These are phyloP conservation scores for Halisarca cf. caerulea DNA, from an alignment of 37 sponge, comb jelly and placozoan species.

Conservation along the genomic window DNA sequence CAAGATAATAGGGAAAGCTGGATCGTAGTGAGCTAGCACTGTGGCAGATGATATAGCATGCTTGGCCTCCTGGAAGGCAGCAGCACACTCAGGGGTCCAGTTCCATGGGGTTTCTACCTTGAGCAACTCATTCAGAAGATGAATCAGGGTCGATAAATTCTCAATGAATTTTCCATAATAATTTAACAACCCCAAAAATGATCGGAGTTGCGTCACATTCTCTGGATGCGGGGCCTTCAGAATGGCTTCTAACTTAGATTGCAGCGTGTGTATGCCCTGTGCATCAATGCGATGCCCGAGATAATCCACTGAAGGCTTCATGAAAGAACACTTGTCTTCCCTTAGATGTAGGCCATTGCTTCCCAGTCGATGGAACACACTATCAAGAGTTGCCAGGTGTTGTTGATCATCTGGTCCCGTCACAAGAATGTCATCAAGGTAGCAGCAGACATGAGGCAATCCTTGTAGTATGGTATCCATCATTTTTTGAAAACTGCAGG, in stretches of 20 bases:
- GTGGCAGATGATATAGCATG: slow-evolving; percentile 4
- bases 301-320: slow-evolving; percentile 30
- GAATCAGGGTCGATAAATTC: slow-evolving; percentile 24
- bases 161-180: slow-evolving; percentile 49
- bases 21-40: slow-evolving; percentile 39
- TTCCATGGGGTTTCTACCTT: slow-evolving; percentile 30
- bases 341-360: neutral
- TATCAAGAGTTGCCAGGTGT: slow-evolving; percentile 22
- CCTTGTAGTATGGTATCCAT: slow-evolving; percentile 53
- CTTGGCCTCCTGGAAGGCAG: slow-evolving; percentile 30
- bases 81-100: slow-evolving; percentile 11
- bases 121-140: slow-evolving; percentile 38
- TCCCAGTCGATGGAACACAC: slow-evolving; percentile 21
- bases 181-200: slow-evolving; percentile 36
- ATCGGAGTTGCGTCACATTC: slow-evolving; percentile 35
- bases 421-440: slow-evolving; percentile 32
- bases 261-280: slow-evolving; percentile 21
- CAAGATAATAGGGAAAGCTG: slow-evolving; percentile 1
- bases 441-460: slow-evolving; percentile 13
- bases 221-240: slow-evolving; percentile 32
- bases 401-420: slow-evolving; percentile 29
- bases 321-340: slow-evolving; percentile 35
- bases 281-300: slow-evolving; percentile 42
- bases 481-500: slow-evolving; percentile 20
- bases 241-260: slow-evolving; percentile 36